phyloP scores from a whole-genome alignment of 92 coral and sea anemone genomes.

The Ricordea florida region DNA sequence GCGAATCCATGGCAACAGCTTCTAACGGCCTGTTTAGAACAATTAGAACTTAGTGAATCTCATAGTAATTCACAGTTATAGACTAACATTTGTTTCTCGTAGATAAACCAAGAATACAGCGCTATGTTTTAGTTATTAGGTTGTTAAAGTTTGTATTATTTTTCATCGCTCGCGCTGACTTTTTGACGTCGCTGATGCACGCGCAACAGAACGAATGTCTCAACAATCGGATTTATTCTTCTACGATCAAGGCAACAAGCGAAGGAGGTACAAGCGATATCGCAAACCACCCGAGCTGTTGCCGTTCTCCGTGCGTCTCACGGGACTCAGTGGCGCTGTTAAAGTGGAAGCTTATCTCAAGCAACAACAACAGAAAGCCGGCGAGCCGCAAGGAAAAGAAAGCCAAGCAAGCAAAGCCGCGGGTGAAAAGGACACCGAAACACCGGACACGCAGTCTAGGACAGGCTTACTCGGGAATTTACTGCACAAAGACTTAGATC shows the following conservation, averaged over 20 bases:
- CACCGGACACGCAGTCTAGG: background rate
- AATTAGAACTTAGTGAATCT: slow-evolving; percentile 6
- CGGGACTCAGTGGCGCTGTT: slow-evolving; percentile 97
- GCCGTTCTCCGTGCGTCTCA: slow-evolving; percentile 91
- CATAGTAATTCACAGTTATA: background rate
- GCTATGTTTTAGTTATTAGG: too few relatives aligned
- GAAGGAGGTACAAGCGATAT: slow-evolving; percentile 71
- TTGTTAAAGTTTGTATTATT: too few relatives aligned
- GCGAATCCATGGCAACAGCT: slow-evolving; percentile 34
- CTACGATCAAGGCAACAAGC: slow-evolving; percentile 68
- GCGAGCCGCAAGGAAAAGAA: slow-evolving; percentile 32
- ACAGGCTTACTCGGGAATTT: slow-evolving; percentile 21
- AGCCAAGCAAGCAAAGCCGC: background rate
- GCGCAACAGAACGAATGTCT: slow-evolving; percentile 24
- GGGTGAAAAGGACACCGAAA: slow-evolving; percentile 22
- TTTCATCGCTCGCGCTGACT: too few relatives aligned
- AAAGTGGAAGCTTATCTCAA: slow-evolving; percentile 95
- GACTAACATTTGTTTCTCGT: too few relatives aligned
- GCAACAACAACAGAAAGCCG: slow-evolving; percentile 85
- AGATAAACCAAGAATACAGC: too few relatives aligned
- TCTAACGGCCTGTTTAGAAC: slow-evolving; percentile 17
- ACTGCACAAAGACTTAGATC: slow-evolving; percentile 49
- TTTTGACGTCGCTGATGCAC: slow-evolving; percentile 2
- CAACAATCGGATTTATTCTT: slow-evolving; percentile 67
- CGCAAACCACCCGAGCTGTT: slow-evolving; percentile 92